Evolutionary conservation across 2,888 invertebrate genomes (phyloP), one percentile per base, ranked within the genome.

Genomic region (Deilephila elpenor): DNA sequence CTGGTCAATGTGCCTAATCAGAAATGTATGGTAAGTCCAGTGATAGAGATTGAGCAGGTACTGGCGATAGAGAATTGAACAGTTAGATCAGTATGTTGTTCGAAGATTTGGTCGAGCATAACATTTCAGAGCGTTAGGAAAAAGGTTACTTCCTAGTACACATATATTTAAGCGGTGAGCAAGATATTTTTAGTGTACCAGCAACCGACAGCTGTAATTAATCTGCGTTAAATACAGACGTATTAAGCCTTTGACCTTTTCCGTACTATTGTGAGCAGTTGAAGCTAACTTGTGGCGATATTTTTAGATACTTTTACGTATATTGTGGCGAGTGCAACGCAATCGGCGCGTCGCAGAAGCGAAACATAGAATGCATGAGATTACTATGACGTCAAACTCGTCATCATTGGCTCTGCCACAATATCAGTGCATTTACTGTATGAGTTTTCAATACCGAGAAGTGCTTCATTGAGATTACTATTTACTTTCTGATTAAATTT

Each of bases 291-390:
- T 60, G 25, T 7, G 17, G 29, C 60, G 29, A 29, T 60, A 29
- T 60, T 60, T 60, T 60, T 29, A 61, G 29, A 17, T 11, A 62
- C 17, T 19, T 62, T 19, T 62, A 62, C 61, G 11, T 62, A 61
- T 62, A 56, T 32, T 61, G 29, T 29, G 19, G 61, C 8, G 61
- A 61, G 17, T 19, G 61, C 61, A 61, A 32, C 19, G 61, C 32
- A 7, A 62, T 62, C 61, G 32, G 11, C 34, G 34, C 32, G 32
- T 34, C 61, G 61, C 61, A 62, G 11, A 62, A 62, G 29, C 32
- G 19, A 62, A 62, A 62, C 19, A 61, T 61, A 64, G 44, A 44
- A 64, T 44, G 44, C 20, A 64, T 64, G 37, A n/a, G 44, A 64
- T 64, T 37, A 64, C 4, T 20, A 11, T 64, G 44, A 64, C 44